phyloP scores from a whole-genome alignment of 2,113 vertebrate genomes.

The Microtus ochrogaster region DNA sequence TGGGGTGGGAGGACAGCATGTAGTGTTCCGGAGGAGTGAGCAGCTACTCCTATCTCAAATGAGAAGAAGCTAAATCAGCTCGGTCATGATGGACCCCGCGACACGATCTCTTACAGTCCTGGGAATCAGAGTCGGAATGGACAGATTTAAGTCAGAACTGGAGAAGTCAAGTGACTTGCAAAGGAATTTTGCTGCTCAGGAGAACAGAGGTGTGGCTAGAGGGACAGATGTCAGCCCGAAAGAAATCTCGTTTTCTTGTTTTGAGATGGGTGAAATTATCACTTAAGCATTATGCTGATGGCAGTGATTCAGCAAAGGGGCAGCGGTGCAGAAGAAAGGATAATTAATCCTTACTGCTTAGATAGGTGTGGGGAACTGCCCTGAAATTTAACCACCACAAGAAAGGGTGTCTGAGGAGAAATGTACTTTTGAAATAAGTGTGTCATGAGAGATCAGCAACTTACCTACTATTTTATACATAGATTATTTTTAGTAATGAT shows the following conservation, averaged over 20 bases:
- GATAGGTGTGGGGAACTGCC: constrained; percentile 12
- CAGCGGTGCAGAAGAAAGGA: not conserved
- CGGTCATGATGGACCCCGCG: not conserved
- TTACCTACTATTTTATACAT: constrained; percentile 33
- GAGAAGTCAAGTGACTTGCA: not conserved
- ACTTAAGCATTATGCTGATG: not conserved
- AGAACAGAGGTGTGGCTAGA: not conserved
- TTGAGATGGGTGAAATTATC: constrained; percentile 9
- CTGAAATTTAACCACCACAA: constrained; percentile 12
- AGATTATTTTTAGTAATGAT: constrained; percentile 38
- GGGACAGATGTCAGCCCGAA: not conserved
- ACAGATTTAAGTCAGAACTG: constrained; percentile 29
- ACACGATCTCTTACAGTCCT: not conserved
- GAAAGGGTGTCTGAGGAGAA: constrained; percentile 50
- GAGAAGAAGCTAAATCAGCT: constrained; percentile 2
- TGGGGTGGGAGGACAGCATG: not conserved
- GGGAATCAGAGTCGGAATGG: not conserved
- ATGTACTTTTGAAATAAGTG: not conserved
- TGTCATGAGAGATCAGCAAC: not conserved
- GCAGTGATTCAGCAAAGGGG: not conserved
- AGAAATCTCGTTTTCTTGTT: constrained; percentile 27
- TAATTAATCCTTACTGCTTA: constrained; percentile 9
- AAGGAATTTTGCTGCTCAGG: constrained; percentile 1
- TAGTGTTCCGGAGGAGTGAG: not conserved
- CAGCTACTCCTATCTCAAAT: not conserved